Conservation (phyloP, 37 sponge, comb jelly and placozoan genomes). For the Halichondria panicea region DNA sequence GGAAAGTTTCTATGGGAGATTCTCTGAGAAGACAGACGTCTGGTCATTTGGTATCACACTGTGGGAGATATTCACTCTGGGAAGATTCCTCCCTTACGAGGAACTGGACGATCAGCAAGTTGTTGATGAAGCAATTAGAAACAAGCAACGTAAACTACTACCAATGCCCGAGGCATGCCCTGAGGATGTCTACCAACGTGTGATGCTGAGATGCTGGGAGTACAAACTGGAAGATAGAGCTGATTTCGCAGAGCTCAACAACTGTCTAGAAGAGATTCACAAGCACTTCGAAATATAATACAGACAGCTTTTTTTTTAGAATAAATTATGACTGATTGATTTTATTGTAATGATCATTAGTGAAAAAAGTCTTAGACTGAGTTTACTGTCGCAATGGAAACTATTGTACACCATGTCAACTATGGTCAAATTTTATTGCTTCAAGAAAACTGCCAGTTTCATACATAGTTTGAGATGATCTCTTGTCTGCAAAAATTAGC, state of each 20-base stretch:
- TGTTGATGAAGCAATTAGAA: conserved; percentile 52
- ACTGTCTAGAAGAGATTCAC: conserved; percentile 9
- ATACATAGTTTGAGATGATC: too few relatives aligned
- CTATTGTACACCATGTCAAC: too few relatives aligned
- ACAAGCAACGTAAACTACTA: conserved; percentile 1
- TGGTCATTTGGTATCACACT: conserved; percentile 72
- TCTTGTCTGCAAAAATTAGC: too few relatives aligned
- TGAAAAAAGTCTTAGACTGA: too few relatives aligned
- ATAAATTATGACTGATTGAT: too few relatives aligned
- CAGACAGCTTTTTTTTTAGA: too few relatives aligned
- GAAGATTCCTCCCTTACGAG: conserved; percentile 57
- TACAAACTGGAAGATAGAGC: conserved; percentile 35
- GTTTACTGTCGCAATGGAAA: too few relatives aligned
- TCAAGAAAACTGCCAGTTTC: too few relatives aligned
- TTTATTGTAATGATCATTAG: too few relatives aligned
- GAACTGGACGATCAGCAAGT: conserved; percentile 62
- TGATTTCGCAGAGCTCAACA: conserved; percentile 25
- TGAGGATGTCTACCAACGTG: conserved; percentile 32
- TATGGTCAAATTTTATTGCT: too few relatives aligned
- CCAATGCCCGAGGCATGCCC: conserved; percentile 35
- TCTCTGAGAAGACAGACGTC: conserved; percentile 68
- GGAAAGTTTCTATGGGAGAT: conserved; percentile 72
- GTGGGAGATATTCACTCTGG: conserved; percentile 71
- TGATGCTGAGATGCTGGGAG: conserved; percentile 56
- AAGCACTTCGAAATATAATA: too few relatives aligned